Evolutionary conservation across 2,113 vertebrate species (phyloP), one percentile per base, ranked within the genome.

Genomic region (Plestiodon gilberti): DNA sequence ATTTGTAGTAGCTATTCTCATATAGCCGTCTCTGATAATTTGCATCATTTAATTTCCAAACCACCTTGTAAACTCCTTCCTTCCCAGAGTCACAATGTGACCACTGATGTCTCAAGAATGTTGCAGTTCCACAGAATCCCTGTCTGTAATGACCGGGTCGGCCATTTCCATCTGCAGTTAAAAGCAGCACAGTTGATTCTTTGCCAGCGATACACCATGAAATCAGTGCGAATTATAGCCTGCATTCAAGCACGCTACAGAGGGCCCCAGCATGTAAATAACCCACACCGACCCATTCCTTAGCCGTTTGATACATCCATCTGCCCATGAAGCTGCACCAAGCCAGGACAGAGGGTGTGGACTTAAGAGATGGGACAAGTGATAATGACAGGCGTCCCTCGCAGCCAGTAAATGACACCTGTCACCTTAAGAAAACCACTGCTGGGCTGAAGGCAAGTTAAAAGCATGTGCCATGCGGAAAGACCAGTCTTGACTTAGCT

Each of bases 331-430:
- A 23, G 8, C 20, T 35, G 7, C 22, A 23, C 22, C 76, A 55
- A 78, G 11, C 55, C 6, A 23, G 76, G 76, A 23, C 17, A 9
- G 52, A 57, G 52, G 76, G 76, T 35, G 55, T 59, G 52, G 55
- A 35, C 55, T 20, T 78, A 7, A 35, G 35, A 80, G 61, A 64
- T 38, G 33, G 59, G 33, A 8, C 23, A 28, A 17, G 35, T 64
- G 57, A 80, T 80, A 80, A 80, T 64, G 78, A 62, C 61, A 43
- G 57, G 78, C 78, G 38, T 80, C 78, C 78, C 61, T 59, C 78
- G 2, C 33, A 62, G 33, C 59, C 59, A 40, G 59, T 80, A 64
- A 80, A 62, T 64, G 33, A 23, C 35, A 30, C 25, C 25, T 80
- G 57, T 23, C 61, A 64, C 23, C 33, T 6, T 15, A 64, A 25